phyloP scores from a whole-genome alignment of 1,140 invertebrate genomes.

The Meloidogyne hapla region DNA sequence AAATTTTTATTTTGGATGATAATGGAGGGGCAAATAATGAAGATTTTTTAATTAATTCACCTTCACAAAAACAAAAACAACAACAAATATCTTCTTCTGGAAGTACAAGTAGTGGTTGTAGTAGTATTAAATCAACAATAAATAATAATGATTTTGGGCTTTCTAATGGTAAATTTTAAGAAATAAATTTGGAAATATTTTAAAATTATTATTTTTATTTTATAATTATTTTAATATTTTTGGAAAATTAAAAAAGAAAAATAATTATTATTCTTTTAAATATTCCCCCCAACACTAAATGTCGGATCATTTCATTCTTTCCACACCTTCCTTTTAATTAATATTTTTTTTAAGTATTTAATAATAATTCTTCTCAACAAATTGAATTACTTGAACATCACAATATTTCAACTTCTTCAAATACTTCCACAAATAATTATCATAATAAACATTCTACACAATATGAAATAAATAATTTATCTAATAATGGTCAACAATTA shows the following conservation, averaged over 20 bases:
- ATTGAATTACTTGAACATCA: not conserved
- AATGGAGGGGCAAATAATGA: not conserved
- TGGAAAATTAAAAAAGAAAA: too few species aligned
- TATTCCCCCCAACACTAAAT: too few species aligned
- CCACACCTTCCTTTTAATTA: not conserved
- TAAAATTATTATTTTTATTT: too few species aligned
- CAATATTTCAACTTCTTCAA: not conserved
- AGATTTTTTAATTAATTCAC: conserved; percentile 4
- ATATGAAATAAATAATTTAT: too few species aligned
- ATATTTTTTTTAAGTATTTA: not conserved
- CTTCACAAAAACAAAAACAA: not conserved
- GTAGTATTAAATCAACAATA: not conserved
- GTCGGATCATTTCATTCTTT: too few species aligned
- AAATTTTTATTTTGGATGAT: conserved; percentile 33
- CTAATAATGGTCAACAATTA: not conserved
- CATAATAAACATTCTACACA: not conserved
- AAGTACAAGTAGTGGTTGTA: not conserved
- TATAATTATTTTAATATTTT: too few species aligned
- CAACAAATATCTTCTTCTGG: not conserved
- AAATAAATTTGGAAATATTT: too few species aligned
- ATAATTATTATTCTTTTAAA: too few species aligned
- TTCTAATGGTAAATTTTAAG: not conserved
- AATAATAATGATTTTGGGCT: not conserved
- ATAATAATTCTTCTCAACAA: not conserved
- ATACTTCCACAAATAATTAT: not conserved